phyloP scores from a whole-genome alignment of 2,797 vertebrate genomes.

The Gallirallus australis region DNA sequence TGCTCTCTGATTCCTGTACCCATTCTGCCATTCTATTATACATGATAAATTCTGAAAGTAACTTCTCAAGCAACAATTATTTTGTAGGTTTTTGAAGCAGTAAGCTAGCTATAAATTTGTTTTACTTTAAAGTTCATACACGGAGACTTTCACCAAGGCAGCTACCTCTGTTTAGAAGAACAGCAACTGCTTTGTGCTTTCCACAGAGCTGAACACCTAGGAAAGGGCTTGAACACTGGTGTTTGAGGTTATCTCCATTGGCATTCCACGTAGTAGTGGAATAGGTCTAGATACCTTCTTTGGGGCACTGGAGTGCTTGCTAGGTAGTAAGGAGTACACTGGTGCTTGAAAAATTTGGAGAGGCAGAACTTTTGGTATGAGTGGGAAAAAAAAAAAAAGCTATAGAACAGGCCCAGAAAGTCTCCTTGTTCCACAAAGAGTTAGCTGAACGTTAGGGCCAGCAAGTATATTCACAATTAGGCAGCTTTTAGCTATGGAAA shows the following conservation, averaged over 20 bases:
- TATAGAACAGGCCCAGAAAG: neutral
- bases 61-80: neutral
- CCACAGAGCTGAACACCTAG: neutral
- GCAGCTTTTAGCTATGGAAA: neutral
- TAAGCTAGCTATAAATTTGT: neutral
- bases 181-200: neutral
- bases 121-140: neutral
- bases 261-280: rapidly evolving
- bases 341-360: neutral
- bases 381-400: neutral
- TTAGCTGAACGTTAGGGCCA: neutral
- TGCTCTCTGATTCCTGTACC: neutral
- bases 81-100: neutral
- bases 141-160: neutral
- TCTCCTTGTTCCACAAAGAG: neutral
- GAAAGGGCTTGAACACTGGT: neutral
- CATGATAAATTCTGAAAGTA: neutral
- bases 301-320: neutral
- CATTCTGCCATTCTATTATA: neutral
- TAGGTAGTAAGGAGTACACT: neutral
- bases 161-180: neutral
- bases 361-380: neutral
- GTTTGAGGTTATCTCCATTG: rapidly evolving
- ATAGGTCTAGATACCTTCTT: neutral
- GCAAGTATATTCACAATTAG: neutral